Evolutionary conservation across 2,113 vertebrate genomes (phyloP).

Genomic region (Phyllopteryx taeniolatus): DNA sequence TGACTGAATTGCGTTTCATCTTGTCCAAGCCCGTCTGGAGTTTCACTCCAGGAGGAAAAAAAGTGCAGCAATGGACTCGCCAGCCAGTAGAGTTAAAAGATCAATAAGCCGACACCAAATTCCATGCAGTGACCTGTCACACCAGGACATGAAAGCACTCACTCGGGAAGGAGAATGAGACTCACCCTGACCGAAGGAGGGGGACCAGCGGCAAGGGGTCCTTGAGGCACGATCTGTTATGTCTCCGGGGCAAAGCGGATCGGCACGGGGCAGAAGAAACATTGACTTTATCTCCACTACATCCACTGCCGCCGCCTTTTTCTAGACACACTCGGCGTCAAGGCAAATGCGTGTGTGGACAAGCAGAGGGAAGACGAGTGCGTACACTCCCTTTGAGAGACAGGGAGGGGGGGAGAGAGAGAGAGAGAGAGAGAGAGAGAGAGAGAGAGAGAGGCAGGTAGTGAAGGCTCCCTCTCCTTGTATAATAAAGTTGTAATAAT

Average conservation of each 20-base stretch:
- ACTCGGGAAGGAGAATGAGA: not conserved
- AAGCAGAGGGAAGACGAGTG: constrained; percentile 46
- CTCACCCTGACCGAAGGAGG: constrained; percentile 52
- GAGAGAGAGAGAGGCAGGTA: constrained; percentile 14
- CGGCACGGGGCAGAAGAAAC: constrained; percentile 1
- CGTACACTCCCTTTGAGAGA: constrained; percentile 63
- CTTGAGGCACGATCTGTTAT: constrained; percentile 23
- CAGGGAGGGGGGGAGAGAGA: constrained; percentile 19
- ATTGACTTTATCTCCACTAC: constrained; percentile 22
- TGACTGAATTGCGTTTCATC: constrained; percentile 28
- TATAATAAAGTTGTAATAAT: not conserved
- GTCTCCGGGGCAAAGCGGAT: constrained; percentile 10
- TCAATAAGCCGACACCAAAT: constrained; percentile 23
- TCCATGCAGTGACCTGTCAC: constrained; percentile 13
- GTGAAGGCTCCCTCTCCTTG: not conserved
- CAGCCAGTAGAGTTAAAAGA: constrained; percentile 15
- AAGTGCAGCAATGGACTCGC: constrained; percentile 6
- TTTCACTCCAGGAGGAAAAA: constrained; percentile 24
- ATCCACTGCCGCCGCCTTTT: constrained; percentile 13
- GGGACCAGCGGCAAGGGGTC: constrained; percentile 21
- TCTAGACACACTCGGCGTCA: constrained; percentile 30
- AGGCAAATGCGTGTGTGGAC: constrained; percentile 60
- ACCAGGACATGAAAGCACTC: constrained; percentile 9
- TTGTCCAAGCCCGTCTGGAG: constrained; percentile 33
- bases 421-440: constrained; percentile 40